Evolutionary conservation across 1,140 invertebrate species (phyloP).

Genomic region (Hesperophylax magnus): DNA sequence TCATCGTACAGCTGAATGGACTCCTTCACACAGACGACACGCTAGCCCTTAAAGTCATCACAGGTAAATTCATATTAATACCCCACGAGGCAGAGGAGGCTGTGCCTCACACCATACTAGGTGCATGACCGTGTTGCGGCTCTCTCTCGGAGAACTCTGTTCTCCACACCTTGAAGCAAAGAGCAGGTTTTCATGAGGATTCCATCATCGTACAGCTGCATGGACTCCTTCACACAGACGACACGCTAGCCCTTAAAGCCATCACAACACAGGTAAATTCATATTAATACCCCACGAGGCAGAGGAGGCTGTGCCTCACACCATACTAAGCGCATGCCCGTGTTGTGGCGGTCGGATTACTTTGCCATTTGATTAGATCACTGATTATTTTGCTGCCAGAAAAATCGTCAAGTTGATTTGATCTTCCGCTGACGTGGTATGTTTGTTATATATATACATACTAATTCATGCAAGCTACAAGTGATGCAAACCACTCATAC

Average conservation of each 20-base stretch:
- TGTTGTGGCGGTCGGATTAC: too few species aligned
- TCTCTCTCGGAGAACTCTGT: conserved; percentile 71
- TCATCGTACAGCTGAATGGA: conserved; percentile 85
- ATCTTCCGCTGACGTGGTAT: too few species aligned
- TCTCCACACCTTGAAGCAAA: conserved; percentile 72
- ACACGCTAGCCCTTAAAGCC: conserved; percentile 87
- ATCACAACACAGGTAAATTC: conserved; percentile 76
- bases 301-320: too few species aligned
- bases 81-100: neutral
- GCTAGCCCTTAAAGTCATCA: conserved; percentile 88
- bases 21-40: conserved; percentile 91
- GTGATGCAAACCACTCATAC: too few species aligned
- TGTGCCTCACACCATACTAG: too few species aligned
- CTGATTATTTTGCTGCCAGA: too few species aligned
- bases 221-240: conserved; percentile 90
- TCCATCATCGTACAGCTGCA: conserved; percentile 82
- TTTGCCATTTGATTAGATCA: too few species aligned
- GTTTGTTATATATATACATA: too few species aligned
- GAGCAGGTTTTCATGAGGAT: conserved; percentile 74
- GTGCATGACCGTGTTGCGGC: too few species aligned
- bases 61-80: conserved; percentile 60
- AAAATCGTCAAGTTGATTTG: too few species aligned
- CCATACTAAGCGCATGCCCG: too few species aligned
- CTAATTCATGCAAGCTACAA: too few species aligned
- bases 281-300: neutral